Conservation (phyloP, 1,140 invertebrate genomes). For the Bicyclus anynana region DNA sequence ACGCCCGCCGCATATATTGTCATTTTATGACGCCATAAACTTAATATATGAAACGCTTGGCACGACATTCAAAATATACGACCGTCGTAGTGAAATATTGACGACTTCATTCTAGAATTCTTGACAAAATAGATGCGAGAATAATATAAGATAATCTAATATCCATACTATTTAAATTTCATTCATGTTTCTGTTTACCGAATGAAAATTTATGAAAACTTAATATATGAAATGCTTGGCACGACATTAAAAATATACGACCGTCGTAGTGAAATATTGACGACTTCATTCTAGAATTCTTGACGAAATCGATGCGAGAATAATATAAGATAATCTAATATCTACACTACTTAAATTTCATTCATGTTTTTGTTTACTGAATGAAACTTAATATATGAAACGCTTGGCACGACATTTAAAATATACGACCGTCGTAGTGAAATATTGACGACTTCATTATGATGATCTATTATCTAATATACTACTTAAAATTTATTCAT, state of each 20-base stretch:
- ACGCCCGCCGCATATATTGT: neutral
- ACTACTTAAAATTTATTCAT: too few species aligned
- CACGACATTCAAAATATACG: neutral
- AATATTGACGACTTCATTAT: neutral
- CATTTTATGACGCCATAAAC: slow-evolving; percentile 1
- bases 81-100: neutral
- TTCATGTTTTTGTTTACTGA: too few species aligned
- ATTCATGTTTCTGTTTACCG: too few species aligned
- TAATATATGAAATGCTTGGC: slow-evolving; percentile 1
- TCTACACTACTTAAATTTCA: too few species aligned
- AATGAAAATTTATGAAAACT: too few species aligned
- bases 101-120: neutral
- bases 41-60: slow-evolving; percentile 2
- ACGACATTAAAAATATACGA: neutral
- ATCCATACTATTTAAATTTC: too few species aligned
- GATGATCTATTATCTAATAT: too few species aligned
- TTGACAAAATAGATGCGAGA: neutral
- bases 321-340: neutral
- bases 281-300: neutral
- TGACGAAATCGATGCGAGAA: neutral
- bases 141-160: neutral
- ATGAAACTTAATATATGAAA: slow-evolving; percentile 5
- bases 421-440: neutral
- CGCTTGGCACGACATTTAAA: neutral
- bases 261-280: neutral